Conservation (phyloP, 2,113 vertebrate species). For the Zootoca vivipara region DNA sequence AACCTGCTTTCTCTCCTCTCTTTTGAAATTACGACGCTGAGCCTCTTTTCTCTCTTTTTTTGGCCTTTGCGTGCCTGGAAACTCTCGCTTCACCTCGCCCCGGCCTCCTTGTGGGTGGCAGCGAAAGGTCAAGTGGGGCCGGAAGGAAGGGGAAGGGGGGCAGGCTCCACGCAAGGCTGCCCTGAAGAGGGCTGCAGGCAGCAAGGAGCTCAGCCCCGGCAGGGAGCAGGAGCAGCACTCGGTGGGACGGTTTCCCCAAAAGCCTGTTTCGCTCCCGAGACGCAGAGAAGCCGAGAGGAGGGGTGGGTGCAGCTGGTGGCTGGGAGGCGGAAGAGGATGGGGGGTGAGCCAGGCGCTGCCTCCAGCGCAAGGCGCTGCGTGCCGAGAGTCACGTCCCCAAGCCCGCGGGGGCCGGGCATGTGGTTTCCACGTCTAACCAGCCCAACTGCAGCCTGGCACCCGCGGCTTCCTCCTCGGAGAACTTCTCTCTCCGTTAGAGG, state of each 20-base stretch:
- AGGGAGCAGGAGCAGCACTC: not conserved
- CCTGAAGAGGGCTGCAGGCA: not conserved
- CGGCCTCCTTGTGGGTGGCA: constrained; percentile 68
- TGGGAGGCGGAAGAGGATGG: not conserved
- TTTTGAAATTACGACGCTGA: constrained; percentile 11
- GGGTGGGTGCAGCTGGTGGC: not conserved
- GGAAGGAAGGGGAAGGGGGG: constrained; percentile 52
- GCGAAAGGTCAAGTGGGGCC: constrained; percentile 72
- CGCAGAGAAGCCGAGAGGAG: not conserved
- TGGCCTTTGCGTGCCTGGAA: constrained; percentile 70
- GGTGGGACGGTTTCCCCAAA: not conserved
- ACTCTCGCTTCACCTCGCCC: constrained; percentile 62
- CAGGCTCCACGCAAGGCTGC: constrained; percentile 51
- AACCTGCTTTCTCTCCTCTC: not conserved
- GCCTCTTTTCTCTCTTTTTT: not conserved
- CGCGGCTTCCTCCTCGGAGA: constrained; percentile 72
- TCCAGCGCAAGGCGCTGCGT: constrained; percentile 52
- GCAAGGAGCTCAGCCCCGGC: not conserved
- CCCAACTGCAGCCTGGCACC: constrained; percentile 82
- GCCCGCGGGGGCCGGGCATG: constrained; percentile 68
- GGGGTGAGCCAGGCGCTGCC: constrained; percentile 32
- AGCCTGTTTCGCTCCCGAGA: not conserved
- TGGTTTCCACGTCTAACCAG: constrained; percentile 83
- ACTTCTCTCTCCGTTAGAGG: constrained; percentile 65
- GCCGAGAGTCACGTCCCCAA: constrained; percentile 80